Percentiles rank a stretch among this genome's conserved stretches.
These are phyloP conservation scores for Calcarius lapponicus DNA, from an alignment of 2,797 vertebrate genomes.

Conservation along the genomic window DNA sequence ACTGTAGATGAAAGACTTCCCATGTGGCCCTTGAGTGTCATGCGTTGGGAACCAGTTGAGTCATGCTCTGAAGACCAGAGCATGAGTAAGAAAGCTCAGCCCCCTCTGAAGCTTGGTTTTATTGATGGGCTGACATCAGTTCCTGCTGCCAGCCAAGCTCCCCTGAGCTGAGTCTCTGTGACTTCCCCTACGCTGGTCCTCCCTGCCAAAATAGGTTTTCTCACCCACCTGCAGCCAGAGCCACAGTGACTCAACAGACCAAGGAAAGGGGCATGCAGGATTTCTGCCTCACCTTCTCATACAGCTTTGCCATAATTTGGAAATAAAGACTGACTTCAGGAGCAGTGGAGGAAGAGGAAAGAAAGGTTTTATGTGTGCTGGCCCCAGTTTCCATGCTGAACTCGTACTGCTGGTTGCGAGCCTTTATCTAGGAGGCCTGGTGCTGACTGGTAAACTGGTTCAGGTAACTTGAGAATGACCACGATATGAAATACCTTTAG, in stretches of 20 bases:
- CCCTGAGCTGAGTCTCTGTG: not conserved
- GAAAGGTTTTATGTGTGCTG: not conserved
- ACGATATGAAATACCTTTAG: not conserved
- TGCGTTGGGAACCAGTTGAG: not conserved
- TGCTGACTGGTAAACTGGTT: not conserved
- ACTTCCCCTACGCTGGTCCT: not conserved
- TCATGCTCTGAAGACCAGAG: conserved; percentile 20
- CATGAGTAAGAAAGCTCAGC: conserved; percentile 36
- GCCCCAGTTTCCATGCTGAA: not conserved
- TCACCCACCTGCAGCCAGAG: not conserved
- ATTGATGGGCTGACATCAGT: not conserved
- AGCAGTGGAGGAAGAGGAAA: not conserved
- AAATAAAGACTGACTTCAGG: not conserved
- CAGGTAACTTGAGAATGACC: not conserved
- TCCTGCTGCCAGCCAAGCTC: not conserved
- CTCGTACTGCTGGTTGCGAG: not conserved
- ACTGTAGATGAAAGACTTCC: not conserved
- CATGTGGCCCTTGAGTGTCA: rapidly evolving
- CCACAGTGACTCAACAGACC: conserved; percentile 16
- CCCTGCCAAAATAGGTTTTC: not conserved
- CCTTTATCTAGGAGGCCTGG: not conserved
- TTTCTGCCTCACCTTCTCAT: not conserved
- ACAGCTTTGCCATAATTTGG: not conserved
- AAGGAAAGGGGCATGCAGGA: not conserved
- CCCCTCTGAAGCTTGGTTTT: not conserved